Percentiles rank a stretch among this genome's conserved stretches.
These are phyloP conservation scores for Colistium nudipinnis DNA, from an alignment of 2,113 vertebrate genomes.

Conservation along the genomic window DNA sequence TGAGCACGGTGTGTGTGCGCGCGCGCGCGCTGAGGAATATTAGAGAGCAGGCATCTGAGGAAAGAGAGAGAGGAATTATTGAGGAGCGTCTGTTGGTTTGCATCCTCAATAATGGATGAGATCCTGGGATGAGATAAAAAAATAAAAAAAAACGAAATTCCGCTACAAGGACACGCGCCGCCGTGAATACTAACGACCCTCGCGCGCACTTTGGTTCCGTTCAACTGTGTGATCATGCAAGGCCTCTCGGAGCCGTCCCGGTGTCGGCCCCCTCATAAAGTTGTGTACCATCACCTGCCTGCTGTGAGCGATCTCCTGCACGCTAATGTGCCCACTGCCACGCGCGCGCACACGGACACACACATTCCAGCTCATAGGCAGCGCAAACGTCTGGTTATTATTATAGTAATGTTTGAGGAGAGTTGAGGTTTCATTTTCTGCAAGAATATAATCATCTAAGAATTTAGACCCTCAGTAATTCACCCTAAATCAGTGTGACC, in stretches of 20 bases:
- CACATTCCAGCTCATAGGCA: too few relatives aligned
- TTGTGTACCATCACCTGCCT: constrained; percentile 51
- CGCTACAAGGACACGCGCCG: constrained; percentile 69
- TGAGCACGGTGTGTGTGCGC: neutral
- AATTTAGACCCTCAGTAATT: too few relatives aligned
- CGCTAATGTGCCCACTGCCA: constrained; percentile 51
- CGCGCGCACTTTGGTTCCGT: constrained; percentile 54
- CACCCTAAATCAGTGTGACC: too few relatives aligned
- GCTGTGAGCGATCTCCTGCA: constrained; percentile 42
- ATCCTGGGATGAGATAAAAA: constrained; percentile 75
- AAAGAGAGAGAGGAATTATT: constrained; percentile 66
- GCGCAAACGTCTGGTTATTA: too few relatives aligned
- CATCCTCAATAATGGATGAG: constrained; percentile 80
- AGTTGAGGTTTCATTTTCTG: too few relatives aligned
- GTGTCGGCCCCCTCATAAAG: constrained; percentile 26
- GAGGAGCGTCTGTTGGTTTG: constrained; percentile 59
- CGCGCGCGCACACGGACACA: too few relatives aligned
- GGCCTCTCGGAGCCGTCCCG: constrained; percentile 12
- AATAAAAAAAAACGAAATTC: constrained; percentile 68
- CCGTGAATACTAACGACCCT: constrained; percentile 73
- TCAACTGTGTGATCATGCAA: constrained; percentile 54
- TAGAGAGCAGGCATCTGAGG: neutral
- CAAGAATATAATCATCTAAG: too few relatives aligned
- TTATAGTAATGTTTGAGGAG: too few relatives aligned
- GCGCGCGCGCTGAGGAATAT: constrained; percentile 21